These are phyloP conservation scores for Acronicta alni DNA, from an alignment of 2,888 invertebrate species.

Conservation along the genomic window DNA sequence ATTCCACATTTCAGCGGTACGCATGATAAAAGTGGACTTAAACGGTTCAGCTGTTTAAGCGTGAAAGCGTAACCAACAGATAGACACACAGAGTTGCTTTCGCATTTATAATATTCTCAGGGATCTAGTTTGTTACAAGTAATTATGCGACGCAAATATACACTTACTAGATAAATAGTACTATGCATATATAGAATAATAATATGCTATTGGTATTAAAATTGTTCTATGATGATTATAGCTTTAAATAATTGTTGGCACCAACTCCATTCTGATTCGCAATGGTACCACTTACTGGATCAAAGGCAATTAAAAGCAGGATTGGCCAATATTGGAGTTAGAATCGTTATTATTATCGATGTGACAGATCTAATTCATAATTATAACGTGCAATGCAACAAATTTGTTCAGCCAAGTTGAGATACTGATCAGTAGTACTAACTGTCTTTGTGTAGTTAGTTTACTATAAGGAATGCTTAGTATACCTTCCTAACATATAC, in stretches of 20 bases:
- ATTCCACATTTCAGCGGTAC: no score
- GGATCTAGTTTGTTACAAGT: conserved; percentile 15
- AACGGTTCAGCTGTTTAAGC: no score
- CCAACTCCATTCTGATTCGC: conserved; percentile 24
- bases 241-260: conserved; percentile 30
- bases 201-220: conserved; percentile 50
- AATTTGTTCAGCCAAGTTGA: conserved; percentile 27
- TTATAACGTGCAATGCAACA: conserved; percentile 26
- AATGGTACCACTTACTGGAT: conserved; percentile 45
- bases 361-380: conserved; percentile 49
- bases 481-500: no score
- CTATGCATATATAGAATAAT: no score
- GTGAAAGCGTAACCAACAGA: no score
- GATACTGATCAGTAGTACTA: conserved; percentile 18
- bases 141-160: conserved; percentile 36
- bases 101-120: no score
- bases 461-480: no score
- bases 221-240: conserved; percentile 41
- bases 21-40: no score
- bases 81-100: no score
- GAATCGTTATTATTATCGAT: conserved; percentile 37
- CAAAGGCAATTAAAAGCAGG: conserved; percentile 38
- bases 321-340: conserved; percentile 25
- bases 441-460: not conserved
- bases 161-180: conserved; percentile 33